These are phyloP conservation scores for Sebastes hubbsi DNA, from an alignment of 2,797 vertebrate species.

Conservation along the genomic window DNA sequence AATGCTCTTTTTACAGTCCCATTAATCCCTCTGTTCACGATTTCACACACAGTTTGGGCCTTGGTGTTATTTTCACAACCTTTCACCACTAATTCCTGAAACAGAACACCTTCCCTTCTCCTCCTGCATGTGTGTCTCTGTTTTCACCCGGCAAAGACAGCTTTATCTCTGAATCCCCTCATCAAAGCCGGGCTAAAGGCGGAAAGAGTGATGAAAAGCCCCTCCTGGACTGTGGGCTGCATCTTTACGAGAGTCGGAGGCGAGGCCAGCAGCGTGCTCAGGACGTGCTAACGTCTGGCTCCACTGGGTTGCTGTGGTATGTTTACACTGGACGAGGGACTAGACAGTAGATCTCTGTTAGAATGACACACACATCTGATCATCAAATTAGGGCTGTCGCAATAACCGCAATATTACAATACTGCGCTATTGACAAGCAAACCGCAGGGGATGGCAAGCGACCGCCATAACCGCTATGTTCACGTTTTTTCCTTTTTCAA, in stretches of 20 bases:
- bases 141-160: slow-evolving; percentile 54
- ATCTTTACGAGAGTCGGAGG: slow-evolving; percentile 30
- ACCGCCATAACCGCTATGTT: too few species aligned
- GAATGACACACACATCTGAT: not conserved
- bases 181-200: slow-evolving; percentile 50
- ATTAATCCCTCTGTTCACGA: slow-evolving; percentile 84
- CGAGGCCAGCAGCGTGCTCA: not conserved
- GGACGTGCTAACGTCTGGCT: not conserved
- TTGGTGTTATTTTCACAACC: slow-evolving; percentile 84
- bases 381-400: too few species aligned
- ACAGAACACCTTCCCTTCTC: slow-evolving; percentile 68
- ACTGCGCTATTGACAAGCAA: too few species aligned
- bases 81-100: slow-evolving; percentile 79
- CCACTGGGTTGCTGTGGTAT: not conserved
- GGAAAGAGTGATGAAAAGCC: slow-evolving; percentile 24
- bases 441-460: too few species aligned
- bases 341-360: not conserved
- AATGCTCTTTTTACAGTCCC: slow-evolving; percentile 80
- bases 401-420: too few species aligned
- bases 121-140: slow-evolving; percentile 34
- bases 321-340: slow-evolving; percentile 25
- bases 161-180: slow-evolving; percentile 60
- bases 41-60: slow-evolving; percentile 82
- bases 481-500: too few species aligned
- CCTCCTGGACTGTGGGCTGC: slow-evolving; percentile 14